Evolutionary conservation across 2,888 invertebrate species (phyloP), one percentile per base, ranked within the genome.

Genomic region (Helicoverpa assulta): DNA sequence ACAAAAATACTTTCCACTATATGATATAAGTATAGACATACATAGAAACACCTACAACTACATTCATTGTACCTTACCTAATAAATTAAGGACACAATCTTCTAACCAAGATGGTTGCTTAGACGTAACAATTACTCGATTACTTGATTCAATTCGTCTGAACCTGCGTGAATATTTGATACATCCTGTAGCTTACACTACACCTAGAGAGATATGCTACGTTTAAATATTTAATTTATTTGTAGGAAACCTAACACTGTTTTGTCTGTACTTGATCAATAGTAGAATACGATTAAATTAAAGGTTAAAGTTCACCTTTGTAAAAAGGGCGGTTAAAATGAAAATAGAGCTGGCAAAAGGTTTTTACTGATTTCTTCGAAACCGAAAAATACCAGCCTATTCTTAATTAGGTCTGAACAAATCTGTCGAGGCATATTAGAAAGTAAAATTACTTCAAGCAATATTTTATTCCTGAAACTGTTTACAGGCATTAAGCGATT

Each of bases 401-500:
- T 26, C 26, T 26, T 26, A 26, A 26, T 14, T 40, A 40, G 40
- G 12, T 40, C 40, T 40, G 14, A 40, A 16, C 40, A 47, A 5
- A 47, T n/a, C 6, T 47, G 0, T 47, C 47, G 16, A 43, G 14
- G 10, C 33, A 33, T 40, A 10, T 40, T 37, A 12, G 3, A 12
- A 40, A 47, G n/a, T n/a, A 47, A n/a, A 47, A n/a, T 5, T 2
- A n/a, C 16, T 43, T 50, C 47, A 50, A 50, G 4, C 7, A 8
- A 10, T n/a, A 50, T 50, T n/a, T 50, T 18, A 50, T 7, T n/a
- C 8, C 18, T 8, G 8, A 50, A 50, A 8, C 47, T 29, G 71
- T 37, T 79, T 92, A 90, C 56, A 52, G 81, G 87, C 77, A 84
- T 91, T 26, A 90, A 86, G 63, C 89, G 91, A 21, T 73, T 95